A percentile compares a stretch with the other conserved stretches of the same genome.
Conservation (phyloP, 2,113 vertebrate species). For the Globicephala melas region DNA sequence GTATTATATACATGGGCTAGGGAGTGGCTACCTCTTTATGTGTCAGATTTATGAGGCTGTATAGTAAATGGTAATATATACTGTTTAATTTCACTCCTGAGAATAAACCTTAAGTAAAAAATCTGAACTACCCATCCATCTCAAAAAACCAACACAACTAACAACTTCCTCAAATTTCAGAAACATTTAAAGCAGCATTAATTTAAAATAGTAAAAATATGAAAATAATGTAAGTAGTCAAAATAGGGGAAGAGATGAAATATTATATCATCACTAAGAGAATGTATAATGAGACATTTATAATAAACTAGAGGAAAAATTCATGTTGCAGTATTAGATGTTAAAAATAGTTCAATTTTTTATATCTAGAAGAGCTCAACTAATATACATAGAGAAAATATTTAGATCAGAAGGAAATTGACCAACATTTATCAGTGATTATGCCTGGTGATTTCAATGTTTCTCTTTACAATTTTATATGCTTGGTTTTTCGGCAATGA, state of each 20-base stretch:
- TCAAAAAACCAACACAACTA: background rate
- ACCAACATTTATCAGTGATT: background rate
- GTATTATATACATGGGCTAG: background rate
- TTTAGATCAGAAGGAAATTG: background rate
- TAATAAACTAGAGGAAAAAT: background rate
- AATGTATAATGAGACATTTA: background rate
- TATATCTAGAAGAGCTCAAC: background rate
- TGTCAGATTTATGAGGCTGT: background rate
- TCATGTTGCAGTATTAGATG: background rate
- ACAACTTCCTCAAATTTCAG: background rate
- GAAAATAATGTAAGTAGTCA: background rate
- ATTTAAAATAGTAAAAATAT: constrained; percentile 27
- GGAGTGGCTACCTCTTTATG: background rate
- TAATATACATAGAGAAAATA: background rate
- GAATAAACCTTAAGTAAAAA: constrained; percentile 11
- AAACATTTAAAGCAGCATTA: background rate
- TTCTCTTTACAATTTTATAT: background rate
- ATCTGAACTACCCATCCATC: background rate
- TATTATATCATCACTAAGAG: background rate
- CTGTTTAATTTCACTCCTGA: background rate
- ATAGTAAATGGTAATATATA: background rate
- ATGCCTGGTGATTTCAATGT: background rate
- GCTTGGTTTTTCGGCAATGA: background rate
- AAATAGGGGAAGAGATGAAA: background rate
- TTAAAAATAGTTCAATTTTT: background rate